Base-by-base conservation (phyloP, 2,888 invertebrate species). In the Drosophila lutescens region DNA sequence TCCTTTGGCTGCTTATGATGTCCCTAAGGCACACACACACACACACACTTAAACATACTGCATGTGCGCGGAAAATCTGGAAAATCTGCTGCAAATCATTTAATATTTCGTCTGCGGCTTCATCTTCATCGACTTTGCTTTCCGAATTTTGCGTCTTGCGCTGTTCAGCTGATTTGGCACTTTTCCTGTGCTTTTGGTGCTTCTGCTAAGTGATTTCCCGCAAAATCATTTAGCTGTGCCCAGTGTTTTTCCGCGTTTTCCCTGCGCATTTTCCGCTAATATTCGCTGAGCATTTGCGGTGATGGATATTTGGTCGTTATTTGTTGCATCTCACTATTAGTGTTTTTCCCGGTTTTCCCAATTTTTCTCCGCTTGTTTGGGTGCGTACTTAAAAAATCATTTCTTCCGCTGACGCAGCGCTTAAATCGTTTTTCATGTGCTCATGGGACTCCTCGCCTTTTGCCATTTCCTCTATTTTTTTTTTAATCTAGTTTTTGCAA, bases 261-360 rank as follows among this genome's bases (percentile, higher is more conserved):
- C 15, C 5, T 38, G n/a, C 10, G 36, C 53, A 26, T 34, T 41
- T 49, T 50, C 17, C 10, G 32, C 65, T 53, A 46, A 46, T 65
- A 60, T 46, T 47, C 23, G 15, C 2, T 5, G 6, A 44, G 46
- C 40, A 63, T 36, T 46, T 44, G 36, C 13, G 50, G 9, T 79
- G 83, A 82, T 82, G 83, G 79, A 79, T 79, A 70, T 76, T 78
- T 73, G 70, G 69, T 79, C 82, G 82, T 79, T 79, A 79, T 76
- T 81, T 63, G 62, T 63, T 49, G 63, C 62, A 62, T 50, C 34
- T 49, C 41, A 50, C 62, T 62, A 41, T 62, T 62, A 36, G 26
- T 50, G 75, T n/a, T 47, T 15, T 30, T 57, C 15, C 17, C 13
- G 36, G 12, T 32, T 34, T 12, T 12, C 5, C n/a, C 43, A 38